Conservation (phyloP, 2,888 invertebrate species). For the Listrodromus nycthemerus region DNA sequence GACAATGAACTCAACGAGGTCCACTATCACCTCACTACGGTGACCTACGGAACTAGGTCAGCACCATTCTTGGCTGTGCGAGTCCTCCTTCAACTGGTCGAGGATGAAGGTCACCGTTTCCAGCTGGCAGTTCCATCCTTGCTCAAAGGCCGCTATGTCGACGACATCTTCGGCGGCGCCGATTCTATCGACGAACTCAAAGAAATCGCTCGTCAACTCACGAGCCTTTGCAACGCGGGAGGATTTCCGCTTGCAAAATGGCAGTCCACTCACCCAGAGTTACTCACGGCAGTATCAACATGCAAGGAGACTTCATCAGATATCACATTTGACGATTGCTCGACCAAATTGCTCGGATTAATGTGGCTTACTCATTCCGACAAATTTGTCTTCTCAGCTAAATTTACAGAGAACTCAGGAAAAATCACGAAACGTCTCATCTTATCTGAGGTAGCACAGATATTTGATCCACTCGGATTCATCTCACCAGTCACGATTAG, state of each 20-base stretch:
- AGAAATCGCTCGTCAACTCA: slow-evolving; percentile 40
- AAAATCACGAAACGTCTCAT: slow-evolving; percentile 45
- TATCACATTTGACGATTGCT: slow-evolving; percentile 47
- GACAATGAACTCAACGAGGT: neutral
- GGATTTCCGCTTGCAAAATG: slow-evolving; percentile 60
- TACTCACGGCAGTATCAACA: neutral
- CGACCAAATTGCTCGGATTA: slow-evolving; percentile 59
- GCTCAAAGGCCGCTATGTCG: slow-evolving; percentile 40
- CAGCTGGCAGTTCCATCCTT: slow-evolving; percentile 42
- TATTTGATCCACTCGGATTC: slow-evolving; percentile 63
- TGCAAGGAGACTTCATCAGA: too few relatives aligned
- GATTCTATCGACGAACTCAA: slow-evolving; percentile 36
- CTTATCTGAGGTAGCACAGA: slow-evolving; percentile 50
- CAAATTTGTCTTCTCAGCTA: slow-evolving; percentile 36
- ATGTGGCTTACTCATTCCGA: slow-evolving; percentile 33
- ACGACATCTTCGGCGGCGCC: slow-evolving; percentile 59
- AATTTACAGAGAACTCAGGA: too few relatives aligned
- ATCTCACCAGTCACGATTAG: slow-evolving; percentile 49
- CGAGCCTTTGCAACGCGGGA: slow-evolving; percentile 40
- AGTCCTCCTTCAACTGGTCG: slow-evolving; percentile 14
- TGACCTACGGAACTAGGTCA: slow-evolving; percentile 37
- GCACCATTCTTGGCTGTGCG: slow-evolving; percentile 57
- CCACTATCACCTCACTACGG: slow-evolving; percentile 25
- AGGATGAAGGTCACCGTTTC: slow-evolving; percentile 49
- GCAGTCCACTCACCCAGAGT: slow-evolving; percentile 14